These are phyloP conservation scores for Heliconius cydno DNA, from an alignment of 2,888 invertebrate species.

Conservation along the genomic window DNA sequence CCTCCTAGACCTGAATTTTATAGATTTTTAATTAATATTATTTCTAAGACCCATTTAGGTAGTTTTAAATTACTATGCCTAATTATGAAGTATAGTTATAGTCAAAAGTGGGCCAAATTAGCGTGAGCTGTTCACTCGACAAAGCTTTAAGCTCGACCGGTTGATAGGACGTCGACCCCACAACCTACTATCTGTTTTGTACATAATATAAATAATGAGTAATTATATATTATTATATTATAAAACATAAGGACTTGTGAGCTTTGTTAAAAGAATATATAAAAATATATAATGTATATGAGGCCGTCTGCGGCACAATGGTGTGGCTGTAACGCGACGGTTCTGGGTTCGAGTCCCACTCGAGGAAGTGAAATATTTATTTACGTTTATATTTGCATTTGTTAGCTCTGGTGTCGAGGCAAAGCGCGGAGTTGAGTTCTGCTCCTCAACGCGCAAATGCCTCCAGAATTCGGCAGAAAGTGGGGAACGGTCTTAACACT, in stretches of 20 bases:
- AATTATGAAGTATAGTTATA: slow-evolving; percentile 47
- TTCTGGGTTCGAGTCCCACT: no score
- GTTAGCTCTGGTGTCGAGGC: no score
- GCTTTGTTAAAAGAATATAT: no score
- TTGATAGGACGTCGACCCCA: slow-evolving; percentile 74
- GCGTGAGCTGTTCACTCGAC: slow-evolving; percentile 65
- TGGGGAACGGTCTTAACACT: no score
- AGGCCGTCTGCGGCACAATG: no score
- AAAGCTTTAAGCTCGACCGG: slow-evolving; percentile 79
- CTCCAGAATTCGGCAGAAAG: no score
- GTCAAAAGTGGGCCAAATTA: slow-evolving; percentile 79
- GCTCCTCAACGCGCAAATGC: no score
- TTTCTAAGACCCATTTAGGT: not conserved
- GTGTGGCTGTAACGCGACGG: not conserved
- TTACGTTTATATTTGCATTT: no score
- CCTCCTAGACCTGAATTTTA: not conserved
- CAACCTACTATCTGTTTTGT: slow-evolving; percentile 75
- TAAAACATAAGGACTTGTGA: not conserved
- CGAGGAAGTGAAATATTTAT: no score
- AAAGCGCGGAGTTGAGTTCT: not conserved
- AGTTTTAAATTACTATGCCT: slow-evolving; percentile 14
- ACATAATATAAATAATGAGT: slow-evolving; percentile 51
- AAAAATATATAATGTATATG: no score
- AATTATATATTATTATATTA: slow-evolving; percentile 43
- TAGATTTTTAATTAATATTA: not conserved